Evolutionary conservation across 2,113 vertebrate species (phyloP), one percentile per base, ranked within the genome.

Genomic region (Ivindomyrus marchei): DNA sequence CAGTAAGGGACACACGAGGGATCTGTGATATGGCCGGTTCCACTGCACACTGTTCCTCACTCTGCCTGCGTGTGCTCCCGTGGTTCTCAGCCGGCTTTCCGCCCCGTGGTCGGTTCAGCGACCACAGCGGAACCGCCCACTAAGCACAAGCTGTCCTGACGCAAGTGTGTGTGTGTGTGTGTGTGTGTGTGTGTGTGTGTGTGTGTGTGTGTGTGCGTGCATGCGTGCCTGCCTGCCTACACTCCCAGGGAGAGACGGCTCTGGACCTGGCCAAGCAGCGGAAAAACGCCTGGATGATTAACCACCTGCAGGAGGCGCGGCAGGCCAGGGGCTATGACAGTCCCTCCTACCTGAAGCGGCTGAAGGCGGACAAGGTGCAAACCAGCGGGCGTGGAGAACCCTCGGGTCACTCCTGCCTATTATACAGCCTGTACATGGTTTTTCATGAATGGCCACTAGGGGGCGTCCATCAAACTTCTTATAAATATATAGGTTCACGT

Each of bases 201-300:
- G 31, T 85, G 10, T 24, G 21, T 39, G 21, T 1, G 47, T 3
- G 24, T 1, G 0, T 39, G 50, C 2, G 4, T 58, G 24, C 1
- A 0, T 1, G 27, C 2, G 4, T 86, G 85, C 9, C 1, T 21
- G 19, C 24, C 2, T 87, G 27, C 15, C 36, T 21, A 19, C 1
- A 2, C 31, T 88, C 84, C 53, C 91, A 99, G 98, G 98, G 98
- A 0, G 98, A 99, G 95, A 99, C 98, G 31, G 97, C 98, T 27
- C 96, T 99, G 91, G 98, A 99, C 95, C 96, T 99, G 15, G 98
- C 98, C 94, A 99, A 99, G 93, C 98, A 99, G 91, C 97, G 98
- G 93, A 99, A 99, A 95, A 99, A 99, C 0, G 97, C 98, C 86
- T 99, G 98, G 98, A 99, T 99, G 98, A 99, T 99, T 92, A 99